Percentiles rank a stretch among this genome's conserved stretches.
These are phyloP conservation scores for Drosophila auraria DNA, from an alignment of 1,140 invertebrate species.

Conservation along the genomic window DNA sequence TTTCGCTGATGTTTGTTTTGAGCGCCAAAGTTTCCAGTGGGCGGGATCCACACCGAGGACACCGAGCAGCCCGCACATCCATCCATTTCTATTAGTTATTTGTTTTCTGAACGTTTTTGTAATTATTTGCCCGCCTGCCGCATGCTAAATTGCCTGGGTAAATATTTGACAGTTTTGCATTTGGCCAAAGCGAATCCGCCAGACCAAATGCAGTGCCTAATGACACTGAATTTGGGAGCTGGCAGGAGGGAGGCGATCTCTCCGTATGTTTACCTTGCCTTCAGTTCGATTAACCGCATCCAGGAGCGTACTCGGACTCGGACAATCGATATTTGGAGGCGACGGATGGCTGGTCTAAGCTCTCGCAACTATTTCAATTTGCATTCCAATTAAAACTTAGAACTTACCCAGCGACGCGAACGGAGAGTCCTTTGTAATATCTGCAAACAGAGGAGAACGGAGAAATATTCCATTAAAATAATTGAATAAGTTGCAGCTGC, in stretches of 20 bases:
- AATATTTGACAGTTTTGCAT: slow-evolving; percentile 83
- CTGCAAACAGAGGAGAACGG: slow-evolving; percentile 47
- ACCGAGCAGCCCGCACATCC: slow-evolving; percentile 22
- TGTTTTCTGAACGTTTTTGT: slow-evolving; percentile 82
- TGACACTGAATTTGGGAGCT: slow-evolving; percentile 21
- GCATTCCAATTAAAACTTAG: slow-evolving; percentile 54
- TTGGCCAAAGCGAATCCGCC: slow-evolving; percentile 59
- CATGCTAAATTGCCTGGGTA: slow-evolving; percentile 81
- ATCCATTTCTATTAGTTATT: slow-evolving; percentile 80
- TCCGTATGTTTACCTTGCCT: slow-evolving; percentile 67
- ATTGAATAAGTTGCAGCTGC: slow-evolving; percentile 78
- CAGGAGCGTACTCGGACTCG: slow-evolving; percentile 6
- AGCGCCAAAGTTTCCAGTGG: slow-evolving; percentile 30
- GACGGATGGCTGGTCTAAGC: neutral
- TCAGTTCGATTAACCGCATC: slow-evolving; percentile 74
- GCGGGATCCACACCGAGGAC: neutral
- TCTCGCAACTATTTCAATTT: slow-evolving; percentile 50
- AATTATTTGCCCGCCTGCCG: slow-evolving; percentile 81
- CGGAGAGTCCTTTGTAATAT: slow-evolving; percentile 14
- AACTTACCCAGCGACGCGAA: slow-evolving; percentile 44
- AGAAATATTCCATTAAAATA: slow-evolving; percentile 75
- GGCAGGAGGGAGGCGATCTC: neutral
- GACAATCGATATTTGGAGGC: slow-evolving; percentile 6
- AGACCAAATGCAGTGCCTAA: slow-evolving; percentile 43
- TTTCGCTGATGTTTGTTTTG: slow-evolving; percentile 42